Evolutionary conservation across 2,888 invertebrate genomes (phyloP).

Genomic region (Perizoma affinitatum): DNA sequence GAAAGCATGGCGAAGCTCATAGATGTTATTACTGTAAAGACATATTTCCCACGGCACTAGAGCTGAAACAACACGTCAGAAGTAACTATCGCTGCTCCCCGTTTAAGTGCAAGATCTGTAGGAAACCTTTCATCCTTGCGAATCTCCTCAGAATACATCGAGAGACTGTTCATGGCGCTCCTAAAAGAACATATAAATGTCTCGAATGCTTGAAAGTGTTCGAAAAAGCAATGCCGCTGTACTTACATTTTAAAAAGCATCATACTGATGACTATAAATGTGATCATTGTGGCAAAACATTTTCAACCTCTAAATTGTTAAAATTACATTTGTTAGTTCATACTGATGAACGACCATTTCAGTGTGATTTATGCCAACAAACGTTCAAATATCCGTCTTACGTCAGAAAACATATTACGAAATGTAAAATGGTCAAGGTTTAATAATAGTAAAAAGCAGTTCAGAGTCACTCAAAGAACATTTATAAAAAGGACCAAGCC

Average conservation of each 20-base stretch:
- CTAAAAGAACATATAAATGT: conserved; percentile 18
- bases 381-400: conserved; percentile 5
- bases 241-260: conserved; percentile 21
- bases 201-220: conserved; percentile 10
- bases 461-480: too few species aligned
- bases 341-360: conserved; percentile 15
- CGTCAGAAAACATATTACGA: conserved; percentile 4
- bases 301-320: background rate
- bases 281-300: conserved; percentile 2
- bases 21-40: conserved; percentile 13
- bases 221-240: conserved; percentile 15
- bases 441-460: background rate
- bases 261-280: conserved; percentile 19
- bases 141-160: conserved; percentile 10
- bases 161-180: conserved; percentile 17
- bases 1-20: conserved; percentile 10
- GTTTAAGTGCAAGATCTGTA: conserved; percentile 18
- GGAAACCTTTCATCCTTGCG: conserved; percentile 5
- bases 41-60: conserved; percentile 1
- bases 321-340: conserved; percentile 11
- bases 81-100: background rate
- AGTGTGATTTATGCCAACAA: conserved; percentile 8
- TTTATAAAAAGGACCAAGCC: too few species aligned
- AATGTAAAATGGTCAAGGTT: conserved; percentile 15
- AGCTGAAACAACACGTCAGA: conserved; percentile 11